Evolutionary conservation across 2,113 vertebrate genomes (phyloP).

Genomic region (Nanorana parkeri): DNA sequence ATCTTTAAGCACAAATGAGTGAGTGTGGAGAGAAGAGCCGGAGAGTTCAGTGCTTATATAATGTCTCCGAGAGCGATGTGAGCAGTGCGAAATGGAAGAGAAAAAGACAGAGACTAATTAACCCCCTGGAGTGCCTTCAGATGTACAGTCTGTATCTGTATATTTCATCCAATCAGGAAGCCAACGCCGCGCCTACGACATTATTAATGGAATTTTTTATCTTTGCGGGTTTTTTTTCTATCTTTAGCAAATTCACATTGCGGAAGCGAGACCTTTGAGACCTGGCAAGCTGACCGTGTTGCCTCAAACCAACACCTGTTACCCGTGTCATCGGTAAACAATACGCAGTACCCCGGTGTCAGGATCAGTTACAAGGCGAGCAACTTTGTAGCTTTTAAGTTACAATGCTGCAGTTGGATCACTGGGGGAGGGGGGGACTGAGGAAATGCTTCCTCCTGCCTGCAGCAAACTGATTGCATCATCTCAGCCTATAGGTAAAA

Average conservation of each 20-base stretch:
- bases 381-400: too few species aligned
- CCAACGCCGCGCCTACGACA: neutral
- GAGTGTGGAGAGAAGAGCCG: slow-evolving; percentile 31
- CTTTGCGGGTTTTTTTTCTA: neutral
- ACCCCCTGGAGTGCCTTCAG: slow-evolving; percentile 54
- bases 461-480: too few species aligned
- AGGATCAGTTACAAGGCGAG: neutral
- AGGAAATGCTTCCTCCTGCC: too few species aligned
- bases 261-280: slow-evolving; percentile 12
- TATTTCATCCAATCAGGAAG: slow-evolving; percentile 43
- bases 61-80: slow-evolving; percentile 45
- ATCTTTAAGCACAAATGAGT: slow-evolving; percentile 57
- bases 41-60: slow-evolving; percentile 47
- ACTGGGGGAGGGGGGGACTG: too few species aligned
- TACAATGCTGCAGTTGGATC: too few species aligned
- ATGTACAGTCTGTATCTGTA: slow-evolving; percentile 46
- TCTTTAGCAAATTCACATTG: slow-evolving; percentile 12
- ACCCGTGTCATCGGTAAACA: neutral
- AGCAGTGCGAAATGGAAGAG: slow-evolving; percentile 40
- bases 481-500: too few species aligned
- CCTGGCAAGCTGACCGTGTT: slow-evolving; percentile 9
- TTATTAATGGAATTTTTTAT: slow-evolving; percentile 22
- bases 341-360: neutral
- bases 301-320: slow-evolving; percentile 41
- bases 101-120: slow-evolving; percentile 50